Percentiles rank a stretch among this genome's conserved stretches.
These are phyloP conservation scores for Apomyelois bistriatella DNA, from an alignment of 2,888 invertebrate species.

Conservation along the genomic window DNA sequence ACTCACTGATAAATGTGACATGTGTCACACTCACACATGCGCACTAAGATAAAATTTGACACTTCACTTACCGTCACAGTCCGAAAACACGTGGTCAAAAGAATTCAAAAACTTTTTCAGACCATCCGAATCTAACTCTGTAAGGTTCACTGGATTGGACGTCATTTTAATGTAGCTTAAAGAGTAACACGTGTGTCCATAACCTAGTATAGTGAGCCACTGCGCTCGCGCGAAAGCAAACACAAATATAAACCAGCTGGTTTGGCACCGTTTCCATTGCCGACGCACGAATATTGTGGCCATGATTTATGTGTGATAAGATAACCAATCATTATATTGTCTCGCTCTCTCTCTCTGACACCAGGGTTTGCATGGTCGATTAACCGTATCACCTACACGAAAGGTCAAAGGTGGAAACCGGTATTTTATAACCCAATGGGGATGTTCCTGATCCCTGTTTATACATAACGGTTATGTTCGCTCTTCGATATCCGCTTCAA, in stretches of 20 bases:
- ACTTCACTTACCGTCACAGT: slow-evolving; percentile 84
- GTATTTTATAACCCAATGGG: no score
- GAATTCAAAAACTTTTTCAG: slow-evolving; percentile 78
- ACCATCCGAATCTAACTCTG: slow-evolving; percentile 58
- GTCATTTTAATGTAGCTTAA: slow-evolving; percentile 25
- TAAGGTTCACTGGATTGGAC: slow-evolving; percentile 54
- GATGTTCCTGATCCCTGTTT: no score
- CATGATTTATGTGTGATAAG: neutral
- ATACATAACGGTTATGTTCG: no score
- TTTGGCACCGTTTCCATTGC: slow-evolving; percentile 34
- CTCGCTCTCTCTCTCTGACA: no score
- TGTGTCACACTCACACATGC: slow-evolving; percentile 2
- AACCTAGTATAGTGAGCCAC: slow-evolving; percentile 42
- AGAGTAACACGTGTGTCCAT: slow-evolving; percentile 46
- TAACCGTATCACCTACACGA: no score
- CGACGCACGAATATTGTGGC: slow-evolving; percentile 13
- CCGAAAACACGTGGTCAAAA: slow-evolving; percentile 86
- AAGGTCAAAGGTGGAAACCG: no score
- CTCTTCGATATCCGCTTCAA: no score
- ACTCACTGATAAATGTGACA: neutral
- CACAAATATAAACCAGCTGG: slow-evolving; percentile 38
- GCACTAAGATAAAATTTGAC: slow-evolving; percentile 10
- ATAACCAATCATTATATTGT: neutral
- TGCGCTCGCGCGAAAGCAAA: slow-evolving; percentile 52
- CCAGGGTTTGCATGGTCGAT: no score